Conservation (phyloP, 2,113 vertebrate species). For the Alligator mississippiensis region DNA sequence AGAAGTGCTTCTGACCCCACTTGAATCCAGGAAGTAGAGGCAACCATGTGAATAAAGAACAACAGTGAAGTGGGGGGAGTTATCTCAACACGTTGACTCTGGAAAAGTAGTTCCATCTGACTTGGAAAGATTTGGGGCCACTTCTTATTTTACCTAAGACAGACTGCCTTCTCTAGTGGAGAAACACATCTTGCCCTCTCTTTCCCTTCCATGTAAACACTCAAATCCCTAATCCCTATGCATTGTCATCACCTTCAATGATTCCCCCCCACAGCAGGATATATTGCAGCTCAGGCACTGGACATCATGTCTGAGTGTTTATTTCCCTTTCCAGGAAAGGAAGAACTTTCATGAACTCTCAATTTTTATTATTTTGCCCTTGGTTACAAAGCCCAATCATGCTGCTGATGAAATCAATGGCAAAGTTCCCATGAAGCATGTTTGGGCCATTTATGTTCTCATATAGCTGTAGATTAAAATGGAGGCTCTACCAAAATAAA, state of each 20-base stretch:
- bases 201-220: neutral
- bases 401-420: neutral
- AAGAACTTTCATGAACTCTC: neutral
- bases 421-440: accelerated
- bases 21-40: constrained; percentile 22
- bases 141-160: neutral
- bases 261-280: neutral
- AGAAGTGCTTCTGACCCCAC: neutral
- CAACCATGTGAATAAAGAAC: constrained; percentile 19
- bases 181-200: neutral
- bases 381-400: neutral
- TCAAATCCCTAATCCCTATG: neutral
- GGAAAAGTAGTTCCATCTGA: neutral
- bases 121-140: neutral
- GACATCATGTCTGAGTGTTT: neutral
- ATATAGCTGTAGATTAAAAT: neutral
- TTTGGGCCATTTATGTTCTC: neutral
- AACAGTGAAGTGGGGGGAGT: neutral
- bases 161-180: accelerated
- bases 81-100: neutral
- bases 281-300: neutral
- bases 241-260: neutral
- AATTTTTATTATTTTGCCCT: neutral
- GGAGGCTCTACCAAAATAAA: neutral
- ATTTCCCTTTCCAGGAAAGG: constrained; percentile 35